Base-by-base conservation (phyloP, 1,140 invertebrate species). In the Tenebrio molitor region DNA sequence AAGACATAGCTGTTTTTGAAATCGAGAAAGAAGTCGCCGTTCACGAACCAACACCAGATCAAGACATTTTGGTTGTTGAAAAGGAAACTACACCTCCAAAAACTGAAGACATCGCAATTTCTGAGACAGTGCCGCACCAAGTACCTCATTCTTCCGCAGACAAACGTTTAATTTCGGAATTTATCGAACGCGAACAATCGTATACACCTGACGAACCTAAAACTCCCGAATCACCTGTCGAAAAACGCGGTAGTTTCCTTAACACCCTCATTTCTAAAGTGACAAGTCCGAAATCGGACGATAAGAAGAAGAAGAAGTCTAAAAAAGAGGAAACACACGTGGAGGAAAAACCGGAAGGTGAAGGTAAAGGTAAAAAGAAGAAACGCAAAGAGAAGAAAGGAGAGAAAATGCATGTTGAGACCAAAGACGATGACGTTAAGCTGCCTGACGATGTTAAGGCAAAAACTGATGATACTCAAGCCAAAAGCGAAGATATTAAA, bases 301-400 rank as follows among this genome's bases (percentile, higher is more conserved):
- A 68, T 4, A 36, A 68, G 66, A 68, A 68, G 25, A 16, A 44
- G 8, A 68, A 68, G 66, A 68, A 68, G 41, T 7, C 15, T 12
- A 68, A 68, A 29, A 68, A 50, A 10, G 42, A 50, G 15, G 44
- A 23, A 69, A 53, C 6, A 14, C 0, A 23, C 41, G 50, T 41
- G 34, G n/a, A 19, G 53, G 58, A 17, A 66, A 33, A 65, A 19
- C 14, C 50, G 16, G 46, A 74, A 44, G 21, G 44, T 21, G 15
- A 69, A 58, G 19, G 8, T 16, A 36, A 65, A 64, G 14, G 44
- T 50, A 29, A 63, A 62, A 67, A 63, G 17, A 46, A 33, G 53
- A 67, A 67, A 3, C 34, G 14, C 8, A 44, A 36, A 70, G 39
- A 44, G n/a, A 70, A 19, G 5, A 17, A 70, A 63, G 14, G 36